Base-by-base conservation (phyloP, 2,888 invertebrate species). In the Ornithoptera alexandrae region DNA sequence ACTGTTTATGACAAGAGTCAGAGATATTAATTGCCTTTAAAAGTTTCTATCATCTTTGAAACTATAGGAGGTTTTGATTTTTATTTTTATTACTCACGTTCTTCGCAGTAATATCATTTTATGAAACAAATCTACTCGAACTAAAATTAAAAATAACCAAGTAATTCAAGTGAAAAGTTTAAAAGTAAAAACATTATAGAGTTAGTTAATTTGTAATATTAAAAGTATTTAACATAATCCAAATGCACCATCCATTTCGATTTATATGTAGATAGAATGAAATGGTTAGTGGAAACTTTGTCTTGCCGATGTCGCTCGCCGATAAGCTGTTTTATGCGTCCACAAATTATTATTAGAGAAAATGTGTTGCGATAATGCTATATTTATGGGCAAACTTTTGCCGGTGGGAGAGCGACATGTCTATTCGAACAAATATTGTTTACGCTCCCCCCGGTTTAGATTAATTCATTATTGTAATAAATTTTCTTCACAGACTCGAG, bases 261-360 rank as follows among this genome's bases (percentile, higher is more conserved):
- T 63, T 42, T 63, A 50, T 63, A 59, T 67, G 63, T 59, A 62
- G 66, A 62, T 46, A 39, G 57, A 62, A 22, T 62, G 50, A 62
- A 63, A 70, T 59, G 68, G 66, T 66, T 70, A 67, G 66, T 71
- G 61, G 46, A 73, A 73, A 73, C 67, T 73, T 73, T 65, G 68
- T 69, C 68, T 69, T 68, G 65, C 65, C 72, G 69, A 74, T 72
- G 68, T 70, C 70, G 70, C 61, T 24, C 61, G 61, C 42, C 67
- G 68, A 72, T 72, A 73, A 69, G 70, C 65, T 71, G 56, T 67
- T 71, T 73, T 67, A 70, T 70, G 63, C 56, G 63, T 56, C 70
- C 67, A 70, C 70, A 70, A 67, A 70, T 67, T 70, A 70, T 70
- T 70, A 70, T 70, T 70, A 67, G 70, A 67, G 67, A 70, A 70